These are phyloP conservation scores for Pitangus sulphuratus DNA, from an alignment of 2,797 vertebrate genomes.

Conservation along the genomic window DNA sequence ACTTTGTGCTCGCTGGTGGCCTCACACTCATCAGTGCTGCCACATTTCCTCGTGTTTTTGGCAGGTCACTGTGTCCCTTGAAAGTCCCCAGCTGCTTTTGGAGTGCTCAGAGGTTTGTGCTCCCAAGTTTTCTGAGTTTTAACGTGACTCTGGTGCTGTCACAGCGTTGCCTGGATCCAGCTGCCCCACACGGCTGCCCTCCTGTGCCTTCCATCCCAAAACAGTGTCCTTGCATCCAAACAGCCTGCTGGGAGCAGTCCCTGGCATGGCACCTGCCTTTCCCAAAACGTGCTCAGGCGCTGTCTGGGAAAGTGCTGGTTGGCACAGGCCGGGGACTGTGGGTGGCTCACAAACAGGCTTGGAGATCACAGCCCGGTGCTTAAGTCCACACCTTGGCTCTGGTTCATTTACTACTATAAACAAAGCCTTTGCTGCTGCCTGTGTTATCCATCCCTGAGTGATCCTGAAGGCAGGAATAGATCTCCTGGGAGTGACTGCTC, in stretches of 20 bases:
- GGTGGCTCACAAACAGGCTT: constrained; percentile 28
- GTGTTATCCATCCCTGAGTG: neutral
- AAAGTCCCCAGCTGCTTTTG: neutral
- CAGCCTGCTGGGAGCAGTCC: neutral
- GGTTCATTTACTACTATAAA: constrained; percentile 27
- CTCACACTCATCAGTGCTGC: neutral
- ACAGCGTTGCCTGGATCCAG: neutral
- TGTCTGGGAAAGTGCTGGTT: constrained; percentile 20
- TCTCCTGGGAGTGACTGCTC: neutral
- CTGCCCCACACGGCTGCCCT: neutral
- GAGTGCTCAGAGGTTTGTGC: neutral
- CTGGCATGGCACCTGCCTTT: neutral
- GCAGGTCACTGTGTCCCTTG: neutral
- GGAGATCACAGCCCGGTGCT: constrained; percentile 7
- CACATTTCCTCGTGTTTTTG: neutral
- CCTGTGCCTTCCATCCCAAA: neutral
- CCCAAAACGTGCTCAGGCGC: neutral
- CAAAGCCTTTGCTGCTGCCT: neutral
- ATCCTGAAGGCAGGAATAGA: neutral
- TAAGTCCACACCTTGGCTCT: constrained; percentile 16
- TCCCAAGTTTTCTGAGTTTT: neutral
- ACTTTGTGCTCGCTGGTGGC: neutral
- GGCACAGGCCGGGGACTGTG: neutral
- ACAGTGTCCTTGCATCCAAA: rapidly evolving
- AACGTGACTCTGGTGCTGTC: rapidly evolving